Evolutionary conservation across 2,888 invertebrate species (phyloP), one percentile per base, ranked within the genome.

Genomic region (Nomada fabriciana): DNA sequence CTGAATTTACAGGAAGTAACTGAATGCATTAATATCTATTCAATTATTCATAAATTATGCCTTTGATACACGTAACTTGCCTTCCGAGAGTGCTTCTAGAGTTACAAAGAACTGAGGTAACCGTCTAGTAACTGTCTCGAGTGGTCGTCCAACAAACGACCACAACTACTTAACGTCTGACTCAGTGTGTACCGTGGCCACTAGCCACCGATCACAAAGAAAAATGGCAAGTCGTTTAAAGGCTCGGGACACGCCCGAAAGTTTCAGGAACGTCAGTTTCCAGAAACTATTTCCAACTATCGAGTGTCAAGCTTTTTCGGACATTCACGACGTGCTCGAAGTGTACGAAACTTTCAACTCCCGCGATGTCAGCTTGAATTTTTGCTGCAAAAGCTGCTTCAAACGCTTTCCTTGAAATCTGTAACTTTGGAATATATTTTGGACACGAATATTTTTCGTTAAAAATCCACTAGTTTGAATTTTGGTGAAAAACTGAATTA

Each of bases 101-200:
- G 15, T 57, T 53, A 68, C 43, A 68, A 55, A 68, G 36, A 42
- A 55, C 23, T 36, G 29, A 43, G 67, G 53, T 53, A 36, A 53
- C 20, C 20, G 42, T 18, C 36, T 52, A 47, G 23, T 63, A 55
- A 42, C 50, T 13, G 20, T 60, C 47, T 71, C 47, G n/a, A 69
- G 55, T 25, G 11, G 10, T 29, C 11, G 23, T 29, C 13, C n/a
- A 59, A 70, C 29, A 25, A 70, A 70, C 11, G 29, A 59, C 11
- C 47, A 20, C 20, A 57, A 73, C 57, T 57, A 73, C 65, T 65
- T 64, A 43, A 29, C 36, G 65, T 13, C 65, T 57, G 65, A 29
- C 47, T 18, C 15, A 11, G 5, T 47, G 5, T 55, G 73, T 18
- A 65, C 47, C 36, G 20, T 36, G 29, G 47, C 65, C 55, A 65